Evolutionary conservation across 2,888 invertebrate species (phyloP).

Genomic region (Caenorhabditis sulstoni): DNA sequence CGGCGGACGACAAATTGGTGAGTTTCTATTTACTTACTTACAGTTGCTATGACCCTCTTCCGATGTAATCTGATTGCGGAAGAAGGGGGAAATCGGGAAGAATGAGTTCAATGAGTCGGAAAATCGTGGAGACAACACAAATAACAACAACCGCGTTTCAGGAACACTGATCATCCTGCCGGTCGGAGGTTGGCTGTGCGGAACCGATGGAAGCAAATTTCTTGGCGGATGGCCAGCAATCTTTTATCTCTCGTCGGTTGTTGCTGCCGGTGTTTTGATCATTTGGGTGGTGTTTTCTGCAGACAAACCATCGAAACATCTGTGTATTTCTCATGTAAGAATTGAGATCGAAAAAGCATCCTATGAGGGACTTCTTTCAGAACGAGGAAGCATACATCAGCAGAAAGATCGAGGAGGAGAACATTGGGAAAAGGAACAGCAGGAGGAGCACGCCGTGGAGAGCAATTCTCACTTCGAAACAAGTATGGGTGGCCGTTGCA

Average conservation of each 20-base stretch:
- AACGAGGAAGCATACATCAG: conserved; percentile 73
- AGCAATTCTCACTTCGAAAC: conserved; percentile 66
- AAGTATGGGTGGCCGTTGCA: conserved; percentile 75
- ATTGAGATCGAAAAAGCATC: neutral
- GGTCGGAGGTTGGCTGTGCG: conserved; percentile 75
- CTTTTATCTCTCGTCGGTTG: conserved; percentile 76
- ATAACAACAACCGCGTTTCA: conserved; percentile 25
- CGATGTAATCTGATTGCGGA: conserved; percentile 19
- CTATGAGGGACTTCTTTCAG: no score
- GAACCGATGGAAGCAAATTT: conserved; percentile 52
- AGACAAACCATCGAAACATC: conserved; percentile 79
- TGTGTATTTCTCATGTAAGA: conserved; percentile 71
- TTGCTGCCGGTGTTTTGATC: conserved; percentile 72
- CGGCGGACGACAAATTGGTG: conserved; percentile 78
- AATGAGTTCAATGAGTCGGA: conserved; percentile 29
- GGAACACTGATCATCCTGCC: conserved; percentile 78
- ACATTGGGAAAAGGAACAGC: conserved; percentile 75
- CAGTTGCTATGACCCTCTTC: conserved; percentile 8
- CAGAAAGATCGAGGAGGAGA: conserved; percentile 76
- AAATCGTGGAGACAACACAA: conserved; percentile 12
- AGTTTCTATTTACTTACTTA: conserved; percentile 20
- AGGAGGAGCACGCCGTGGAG: conserved; percentile 74
- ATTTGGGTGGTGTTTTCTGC: conserved; percentile 77
- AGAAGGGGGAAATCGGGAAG: neutral
- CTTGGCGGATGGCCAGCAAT: conserved; percentile 76